Conservation (phyloP, 2,888 invertebrate genomes). For the Drosophila dives region DNA sequence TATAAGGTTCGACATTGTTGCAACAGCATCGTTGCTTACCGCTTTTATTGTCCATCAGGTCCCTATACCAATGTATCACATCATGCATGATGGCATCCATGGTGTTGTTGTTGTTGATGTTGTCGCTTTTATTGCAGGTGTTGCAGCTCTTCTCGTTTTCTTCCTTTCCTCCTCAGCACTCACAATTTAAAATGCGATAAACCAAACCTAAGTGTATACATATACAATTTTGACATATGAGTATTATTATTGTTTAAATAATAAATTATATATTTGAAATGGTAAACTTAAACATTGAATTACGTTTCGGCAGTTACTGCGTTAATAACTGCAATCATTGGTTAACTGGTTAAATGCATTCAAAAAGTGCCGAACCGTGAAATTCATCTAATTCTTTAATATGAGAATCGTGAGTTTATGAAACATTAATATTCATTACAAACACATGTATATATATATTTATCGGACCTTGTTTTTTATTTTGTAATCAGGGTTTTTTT, state of each 20-base stretch:
- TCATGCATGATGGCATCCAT: conserved; percentile 83
- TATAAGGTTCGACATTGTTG: not conserved
- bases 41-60: conserved; percentile 90
- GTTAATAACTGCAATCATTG: not conserved
- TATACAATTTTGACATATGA: not conserved
- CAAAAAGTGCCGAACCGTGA: not conserved
- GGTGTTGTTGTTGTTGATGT: conserved; percentile 41
- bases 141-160: not conserved
- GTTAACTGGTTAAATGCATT: not conserved
- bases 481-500: not conserved
- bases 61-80: conserved; percentile 87
- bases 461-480: not conserved
- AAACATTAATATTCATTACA: not conserved
- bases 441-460: not conserved
- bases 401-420: not conserved
- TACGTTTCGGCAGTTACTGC: conserved; percentile 2
- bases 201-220: not conserved
- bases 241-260: not conserved
- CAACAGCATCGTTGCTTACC: conserved; percentile 86
- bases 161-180: not conserved
- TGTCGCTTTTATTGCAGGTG: conserved; percentile 21
- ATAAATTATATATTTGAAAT: not conserved
- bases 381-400: not conserved
- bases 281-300: not conserved
- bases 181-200: not conserved